These are phyloP conservation scores for Antitype chi DNA, from an alignment of 2,888 invertebrate genomes.

Conservation along the genomic window DNA sequence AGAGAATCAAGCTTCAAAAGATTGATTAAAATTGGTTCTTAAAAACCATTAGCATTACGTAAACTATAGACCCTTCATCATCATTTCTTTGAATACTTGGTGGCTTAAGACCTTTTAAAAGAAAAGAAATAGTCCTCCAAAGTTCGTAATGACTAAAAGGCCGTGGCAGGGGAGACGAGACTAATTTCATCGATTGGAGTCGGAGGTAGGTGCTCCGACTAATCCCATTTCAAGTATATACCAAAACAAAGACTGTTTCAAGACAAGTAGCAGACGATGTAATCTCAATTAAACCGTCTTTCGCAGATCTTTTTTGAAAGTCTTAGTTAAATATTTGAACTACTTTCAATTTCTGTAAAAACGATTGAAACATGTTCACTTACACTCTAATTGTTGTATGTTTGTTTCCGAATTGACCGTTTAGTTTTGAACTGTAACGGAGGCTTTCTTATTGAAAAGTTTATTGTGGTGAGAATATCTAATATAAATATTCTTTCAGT, in stretches of 20 bases:
- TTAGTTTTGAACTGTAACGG: neutral
- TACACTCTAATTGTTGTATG: neutral
- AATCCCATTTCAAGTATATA: constrained; percentile 62
- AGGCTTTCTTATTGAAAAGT: neutral
- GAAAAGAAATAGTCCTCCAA: constrained; percentile 17
- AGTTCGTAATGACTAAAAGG: constrained; percentile 40
- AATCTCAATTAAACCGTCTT: constrained; percentile 37
- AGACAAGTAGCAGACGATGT: constrained; percentile 48
- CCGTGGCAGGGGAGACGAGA: constrained; percentile 52
- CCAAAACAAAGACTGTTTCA: constrained; percentile 54
- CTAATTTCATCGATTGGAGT: constrained; percentile 58
- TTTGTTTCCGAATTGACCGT: neutral
- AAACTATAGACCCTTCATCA: constrained; percentile 17
- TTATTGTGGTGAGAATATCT: too few species aligned
- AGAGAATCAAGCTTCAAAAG: neutral
- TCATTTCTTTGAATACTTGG: constrained; percentile 16
- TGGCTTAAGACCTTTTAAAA: constrained; percentile 35
- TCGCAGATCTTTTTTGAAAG: constrained; percentile 26
- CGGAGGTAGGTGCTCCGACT: constrained; percentile 55
- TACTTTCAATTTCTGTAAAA: neutral
- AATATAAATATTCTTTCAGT: too few species aligned
- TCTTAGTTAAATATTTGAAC: constrained; percentile 30
- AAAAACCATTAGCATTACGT: constrained; percentile 17
- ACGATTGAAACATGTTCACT: neutral
- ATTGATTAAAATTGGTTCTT: neutral